Conservation (phyloP, 1,140 invertebrate species). For the Chironomus striatipennis region DNA sequence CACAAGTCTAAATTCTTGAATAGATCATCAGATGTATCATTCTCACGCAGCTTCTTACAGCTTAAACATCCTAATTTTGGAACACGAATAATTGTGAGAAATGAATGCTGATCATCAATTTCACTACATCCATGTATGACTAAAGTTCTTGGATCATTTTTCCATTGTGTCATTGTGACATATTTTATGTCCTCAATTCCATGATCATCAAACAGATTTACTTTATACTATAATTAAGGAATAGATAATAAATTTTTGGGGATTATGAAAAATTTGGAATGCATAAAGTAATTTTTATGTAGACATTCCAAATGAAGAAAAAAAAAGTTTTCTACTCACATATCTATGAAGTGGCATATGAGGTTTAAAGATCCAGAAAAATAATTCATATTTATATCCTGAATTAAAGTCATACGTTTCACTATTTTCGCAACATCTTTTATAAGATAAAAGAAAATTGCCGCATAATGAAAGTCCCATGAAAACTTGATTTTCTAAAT, state of each 20-base stretch:
- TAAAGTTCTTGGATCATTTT: conserved; percentile 45
- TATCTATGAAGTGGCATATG: conserved; percentile 34
- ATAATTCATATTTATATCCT: conserved; percentile 39
- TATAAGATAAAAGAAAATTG: conserved; percentile 84
- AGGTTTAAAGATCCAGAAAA: conserved; percentile 39
- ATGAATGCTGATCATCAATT: conserved; percentile 39
- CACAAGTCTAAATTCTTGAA: conserved; percentile 36
- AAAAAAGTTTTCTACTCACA: neutral
- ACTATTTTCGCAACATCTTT: conserved; percentile 44
- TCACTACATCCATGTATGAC: conserved; percentile 45
- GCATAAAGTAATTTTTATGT: neutral
- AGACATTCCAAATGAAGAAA: neutral
- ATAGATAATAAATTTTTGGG: neutral
- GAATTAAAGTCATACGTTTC: conserved; percentile 38
- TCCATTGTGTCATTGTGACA: conserved; percentile 52
- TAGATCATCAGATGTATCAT: neutral
- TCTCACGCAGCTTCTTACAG: conserved; percentile 35
- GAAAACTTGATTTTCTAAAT: conserved; percentile 61
- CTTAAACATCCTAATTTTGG: conserved; percentile 40
- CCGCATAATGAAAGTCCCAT: conserved; percentile 90
- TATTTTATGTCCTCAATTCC: conserved; percentile 47
- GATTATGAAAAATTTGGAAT: neutral
- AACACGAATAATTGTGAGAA: conserved; percentile 39
- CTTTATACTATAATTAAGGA: conserved; percentile 30
- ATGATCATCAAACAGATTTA: conserved; percentile 49